Conservation (phyloP, 2,113 vertebrate genomes). For the Leucoraja erinaceus region DNA sequence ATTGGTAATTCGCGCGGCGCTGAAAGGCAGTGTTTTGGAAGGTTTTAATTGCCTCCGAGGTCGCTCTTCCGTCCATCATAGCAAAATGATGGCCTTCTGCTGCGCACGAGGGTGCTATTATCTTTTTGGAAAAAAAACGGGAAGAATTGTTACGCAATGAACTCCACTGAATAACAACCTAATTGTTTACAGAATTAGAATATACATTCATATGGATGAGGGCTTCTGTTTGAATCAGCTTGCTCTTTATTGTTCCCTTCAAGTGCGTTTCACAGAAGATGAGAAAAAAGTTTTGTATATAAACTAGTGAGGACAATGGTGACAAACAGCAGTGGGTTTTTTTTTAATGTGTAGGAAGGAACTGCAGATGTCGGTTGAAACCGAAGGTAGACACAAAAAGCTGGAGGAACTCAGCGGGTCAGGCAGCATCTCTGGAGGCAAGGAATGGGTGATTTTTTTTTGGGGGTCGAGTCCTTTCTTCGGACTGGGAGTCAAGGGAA, state of each 20-base stretch:
- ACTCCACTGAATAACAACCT: not conserved
- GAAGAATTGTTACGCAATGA: not conserved
- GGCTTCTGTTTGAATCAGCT: conserved; percentile 13
- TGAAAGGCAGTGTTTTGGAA: not conserved
- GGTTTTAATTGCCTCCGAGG: conserved; percentile 19
- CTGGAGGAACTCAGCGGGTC: too few species aligned
- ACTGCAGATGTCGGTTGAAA: too few species aligned
- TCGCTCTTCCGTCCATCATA: not conserved
- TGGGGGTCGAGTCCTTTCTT: too few species aligned
- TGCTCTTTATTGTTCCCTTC: not conserved
- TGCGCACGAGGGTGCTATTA: conserved; percentile 8
- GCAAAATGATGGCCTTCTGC: not conserved
- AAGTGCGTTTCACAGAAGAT: not conserved
- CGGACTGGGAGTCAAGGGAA: too few species aligned
- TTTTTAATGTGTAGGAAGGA: not conserved
- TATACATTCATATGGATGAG: not conserved
- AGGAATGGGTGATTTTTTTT: too few species aligned
- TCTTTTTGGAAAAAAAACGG: not conserved
- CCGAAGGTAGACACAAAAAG: too few species aligned
- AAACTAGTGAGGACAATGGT: not conserved
- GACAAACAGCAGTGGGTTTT: not conserved
- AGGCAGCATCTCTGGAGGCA: too few species aligned
- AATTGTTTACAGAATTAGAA: not conserved
- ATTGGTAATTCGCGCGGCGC: not conserved
- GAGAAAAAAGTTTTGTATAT: not conserved